Evolutionary conservation across 2,113 vertebrate species (phyloP).

Genomic region (Guaruba guarouba): DNA sequence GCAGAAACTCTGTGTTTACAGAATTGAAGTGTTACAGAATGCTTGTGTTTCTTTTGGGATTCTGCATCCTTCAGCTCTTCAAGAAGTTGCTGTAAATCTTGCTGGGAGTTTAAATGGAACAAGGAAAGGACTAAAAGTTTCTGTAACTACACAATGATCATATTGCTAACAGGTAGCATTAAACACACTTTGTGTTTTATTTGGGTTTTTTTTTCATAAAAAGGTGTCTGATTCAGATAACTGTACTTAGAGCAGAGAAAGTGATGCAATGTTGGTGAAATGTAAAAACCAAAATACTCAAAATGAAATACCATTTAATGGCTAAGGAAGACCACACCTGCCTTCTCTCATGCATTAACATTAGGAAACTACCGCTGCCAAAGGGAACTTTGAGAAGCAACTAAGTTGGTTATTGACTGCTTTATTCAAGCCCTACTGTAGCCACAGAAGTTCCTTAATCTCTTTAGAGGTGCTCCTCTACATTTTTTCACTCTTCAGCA

Average conservation of each 20-base stretch:
- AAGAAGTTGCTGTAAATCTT: neutral
- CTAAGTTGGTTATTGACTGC: neutral
- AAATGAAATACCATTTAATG: neutral
- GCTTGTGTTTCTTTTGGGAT: neutral
- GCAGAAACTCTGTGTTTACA: neutral
- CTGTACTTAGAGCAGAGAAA: neutral
- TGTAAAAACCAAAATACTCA: neutral
- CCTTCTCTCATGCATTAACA: neutral
- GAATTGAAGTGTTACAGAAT: neutral
- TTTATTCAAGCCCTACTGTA: neutral
- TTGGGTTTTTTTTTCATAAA: neutral
- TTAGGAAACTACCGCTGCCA: neutral
- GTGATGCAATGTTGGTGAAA: neutral
- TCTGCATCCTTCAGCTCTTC: neutral
- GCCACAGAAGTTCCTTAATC: neutral
- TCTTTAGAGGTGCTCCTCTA: neutral
- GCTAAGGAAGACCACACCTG: neutral
- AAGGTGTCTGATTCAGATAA: neutral
- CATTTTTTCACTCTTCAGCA: neutral
- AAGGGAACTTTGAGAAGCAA: neutral
- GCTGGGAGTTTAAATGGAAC: neutral
- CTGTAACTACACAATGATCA: neutral
- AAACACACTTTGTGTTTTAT: neutral
- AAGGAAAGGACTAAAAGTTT: neutral
- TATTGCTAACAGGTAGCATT: neutral